Conservation (phyloP, 1,140 invertebrate genomes). For the Mizuhopecten yessoensis region DNA sequence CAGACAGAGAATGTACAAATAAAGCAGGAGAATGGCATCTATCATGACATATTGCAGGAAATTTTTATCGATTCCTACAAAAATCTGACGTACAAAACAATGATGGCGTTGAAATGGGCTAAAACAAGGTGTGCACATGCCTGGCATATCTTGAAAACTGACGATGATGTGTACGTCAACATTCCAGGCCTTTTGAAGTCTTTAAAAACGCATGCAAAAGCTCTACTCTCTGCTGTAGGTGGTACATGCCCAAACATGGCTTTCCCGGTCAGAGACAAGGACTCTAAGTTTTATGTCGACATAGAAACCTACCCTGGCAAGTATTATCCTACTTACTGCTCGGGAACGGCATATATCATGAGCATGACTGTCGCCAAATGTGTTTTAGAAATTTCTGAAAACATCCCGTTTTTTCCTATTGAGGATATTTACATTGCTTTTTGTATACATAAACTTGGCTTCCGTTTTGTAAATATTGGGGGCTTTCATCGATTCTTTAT, state of each 20-base stretch:
- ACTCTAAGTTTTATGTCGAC: constrained; percentile 82
- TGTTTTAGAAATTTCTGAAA: constrained; percentile 72
- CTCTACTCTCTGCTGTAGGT: constrained; percentile 1
- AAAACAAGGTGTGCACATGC: constrained; percentile 87
- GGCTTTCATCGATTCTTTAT: constrained; percentile 57
- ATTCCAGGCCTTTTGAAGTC: constrained; percentile 63
- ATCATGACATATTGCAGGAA: constrained; percentile 91
- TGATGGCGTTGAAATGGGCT: constrained; percentile 92
- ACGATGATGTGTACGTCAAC: constrained; percentile 85
- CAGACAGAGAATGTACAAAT: neutral
- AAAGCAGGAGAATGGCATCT: constrained; percentile 85
- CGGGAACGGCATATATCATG: constrained; percentile 81
- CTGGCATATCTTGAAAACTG: constrained; percentile 82
- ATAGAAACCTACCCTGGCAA: constrained; percentile 76
- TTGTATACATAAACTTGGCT: constrained; percentile 63
- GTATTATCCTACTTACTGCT: constrained; percentile 82
- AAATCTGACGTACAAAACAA: constrained; percentile 94
- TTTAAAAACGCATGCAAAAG: neutral
- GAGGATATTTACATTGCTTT: constrained; percentile 82
- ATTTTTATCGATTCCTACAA: constrained; percentile 90
- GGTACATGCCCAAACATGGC: constrained; percentile 47
- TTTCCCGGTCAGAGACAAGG: constrained; percentile 67
- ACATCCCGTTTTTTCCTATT: constrained; percentile 79
- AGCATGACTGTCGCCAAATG: constrained; percentile 76
- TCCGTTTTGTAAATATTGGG: constrained; percentile 46